phyloP scores from a whole-genome alignment of 2,797 vertebrate genomes.

The Cossypha heuglini region DNA sequence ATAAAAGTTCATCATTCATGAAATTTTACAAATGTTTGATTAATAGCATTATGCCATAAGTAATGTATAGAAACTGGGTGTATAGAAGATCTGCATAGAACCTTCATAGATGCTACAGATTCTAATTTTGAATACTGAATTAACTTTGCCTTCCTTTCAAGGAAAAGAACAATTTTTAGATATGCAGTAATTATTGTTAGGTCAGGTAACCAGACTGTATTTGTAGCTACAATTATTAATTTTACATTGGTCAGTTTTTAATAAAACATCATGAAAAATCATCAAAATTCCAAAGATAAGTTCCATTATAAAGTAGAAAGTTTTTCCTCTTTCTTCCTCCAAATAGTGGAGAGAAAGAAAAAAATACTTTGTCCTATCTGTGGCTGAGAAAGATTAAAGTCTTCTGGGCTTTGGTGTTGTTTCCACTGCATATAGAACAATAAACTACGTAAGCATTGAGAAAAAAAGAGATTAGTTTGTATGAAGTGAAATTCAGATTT shows the following conservation, averaged over 20 bases:
- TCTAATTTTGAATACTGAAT: background rate
- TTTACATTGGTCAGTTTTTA: background rate
- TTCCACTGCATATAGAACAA: background rate
- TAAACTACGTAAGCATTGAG: background rate
- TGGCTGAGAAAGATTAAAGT: background rate
- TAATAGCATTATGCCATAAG: background rate
- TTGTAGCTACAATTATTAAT: background rate
- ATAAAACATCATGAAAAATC: background rate
- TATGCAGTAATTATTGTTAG: background rate
- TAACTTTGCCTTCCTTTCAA: background rate
- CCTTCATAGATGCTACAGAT: rapidly evolving
- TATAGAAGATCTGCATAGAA: background rate
- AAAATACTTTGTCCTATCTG: background rate
- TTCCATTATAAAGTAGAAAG: background rate
- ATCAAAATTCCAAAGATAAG: background rate
- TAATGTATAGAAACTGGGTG: background rate
- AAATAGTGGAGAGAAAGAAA: background rate
- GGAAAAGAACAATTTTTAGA: background rate
- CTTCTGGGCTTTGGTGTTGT: background rate
- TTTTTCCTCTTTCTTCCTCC: background rate
- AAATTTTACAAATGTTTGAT: background rate
- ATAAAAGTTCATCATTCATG: background rate
- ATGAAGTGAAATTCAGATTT: background rate
- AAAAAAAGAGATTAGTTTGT: background rate
- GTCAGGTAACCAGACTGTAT: background rate